Base-by-base conservation (phyloP, 2,888 invertebrate species). In the Omphaloscelis lunosa region DNA sequence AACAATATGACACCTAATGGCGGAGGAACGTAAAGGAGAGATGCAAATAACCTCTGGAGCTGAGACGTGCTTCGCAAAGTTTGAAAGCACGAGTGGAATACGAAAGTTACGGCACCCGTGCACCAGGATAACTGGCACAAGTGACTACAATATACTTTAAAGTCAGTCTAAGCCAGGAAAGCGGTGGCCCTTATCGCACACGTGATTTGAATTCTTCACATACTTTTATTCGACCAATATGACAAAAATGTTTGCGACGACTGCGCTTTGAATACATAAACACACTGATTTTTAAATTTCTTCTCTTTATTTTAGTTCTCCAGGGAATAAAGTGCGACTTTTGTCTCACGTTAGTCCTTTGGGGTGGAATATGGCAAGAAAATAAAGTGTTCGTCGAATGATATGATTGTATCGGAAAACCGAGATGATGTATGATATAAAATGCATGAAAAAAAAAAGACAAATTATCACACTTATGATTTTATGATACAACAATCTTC, bases 101-200 rank as follows among this genome's bases (percentile, higher is more conserved):
- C 91, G 88, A 92, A 95, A 93, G 90, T 91, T 90, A 86, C 86
- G 59, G 85, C 61, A 63, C 83, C 87, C 89, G 87, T 93, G 92
- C 91, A 90, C 89, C 80, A 79, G 91, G 90, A 90, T 93, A 92
- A 92, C 93, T 89, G 91, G 88, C 91, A 87, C 89, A 89, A 93
- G 91, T 91, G 92, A 92, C 91, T 94, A 93, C 94, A 94, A 93
- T 93, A 94, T 93, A 93, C 94, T 94, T 92, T 93, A 93, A 93
- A 95, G 93, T 93, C 92, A 86, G 85, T 90, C 93, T 94, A 93
- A 94, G 93, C 93, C 92, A 86, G 89, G 87, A 92, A 93, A 92
- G 93, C 92, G 91, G 91, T 90, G 91, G 94, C 93, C 94, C 94
- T 95, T 94, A 94, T 94, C 94, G 91, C 89, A 91, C 90, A 91